Evolutionary conservation across 1,140 invertebrate genomes (phyloP), one percentile per base, ranked within the genome.

Genomic region (Probaryconus sp.): DNA sequence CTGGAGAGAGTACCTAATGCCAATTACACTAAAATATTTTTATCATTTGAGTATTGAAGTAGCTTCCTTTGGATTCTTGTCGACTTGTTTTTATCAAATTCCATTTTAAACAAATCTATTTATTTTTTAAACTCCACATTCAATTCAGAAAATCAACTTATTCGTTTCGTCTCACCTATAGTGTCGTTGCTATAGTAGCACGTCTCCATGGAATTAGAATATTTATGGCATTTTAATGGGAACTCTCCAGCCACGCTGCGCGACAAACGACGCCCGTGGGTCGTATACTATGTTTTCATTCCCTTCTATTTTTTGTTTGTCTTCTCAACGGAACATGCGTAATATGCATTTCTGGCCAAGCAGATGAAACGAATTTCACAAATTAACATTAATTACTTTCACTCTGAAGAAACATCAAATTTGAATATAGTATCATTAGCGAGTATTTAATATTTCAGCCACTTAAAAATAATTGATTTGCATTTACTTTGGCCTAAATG

Each of bases 181-280:
- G 42, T 48, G 14, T 14, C 50, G 45, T 63, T 51, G 33, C 37
- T 48, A 40, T 28, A 20, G 50, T 42, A 16, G 24, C 16, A 47
- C 30, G 43, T 63, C 56, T 58, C 60, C 45, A 37, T 53, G 58
- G 55, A 65, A 65, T 61, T 61, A 60, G 48, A 70, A 70, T 70
- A 61, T 65, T 76, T 76, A 70, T 76, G 53, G 42, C 11, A 70
- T 70, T 70, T 70, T 70, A 65, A 70, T 70, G 65, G 73, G 18
- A 56, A 56, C 37, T 48, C 51, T 69, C 26, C 24, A 55, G 50
- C 38, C 72, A 61, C 31, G 28, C 10, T 47, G 24, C 43, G 47
- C 58, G 53, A 60, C 47, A 76, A 75, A 69, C 72, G 72, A 75
- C 61, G 28, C 72, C 58, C 64, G 33, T 53, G 58, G 64, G 71